These are phyloP conservation scores for Dascillus cervinus DNA, from an alignment of 2,888 invertebrate genomes.

Conservation along the genomic window DNA sequence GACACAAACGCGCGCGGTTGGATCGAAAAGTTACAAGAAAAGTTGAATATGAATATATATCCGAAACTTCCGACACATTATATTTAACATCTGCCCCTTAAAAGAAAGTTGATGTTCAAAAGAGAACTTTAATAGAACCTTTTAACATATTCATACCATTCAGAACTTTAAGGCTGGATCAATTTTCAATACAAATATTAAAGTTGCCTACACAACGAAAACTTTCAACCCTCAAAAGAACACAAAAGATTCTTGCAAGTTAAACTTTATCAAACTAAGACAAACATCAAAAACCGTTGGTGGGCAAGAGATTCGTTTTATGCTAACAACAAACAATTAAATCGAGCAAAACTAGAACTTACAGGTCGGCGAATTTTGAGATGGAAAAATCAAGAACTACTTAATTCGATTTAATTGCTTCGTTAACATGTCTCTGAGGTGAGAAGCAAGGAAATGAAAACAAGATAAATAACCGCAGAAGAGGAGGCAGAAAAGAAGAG, in stretches of 20 bases:
- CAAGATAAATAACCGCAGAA: no score
- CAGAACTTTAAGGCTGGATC: conserved; percentile 25
- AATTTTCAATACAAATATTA: conserved; percentile 28
- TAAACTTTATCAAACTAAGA: conserved; percentile 12
- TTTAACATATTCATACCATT: conserved; percentile 26
- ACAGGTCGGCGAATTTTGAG: no score
- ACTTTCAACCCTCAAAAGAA: conserved; percentile 13
- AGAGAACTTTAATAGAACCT: conserved; percentile 19
- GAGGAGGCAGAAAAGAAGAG: conserved; percentile 9
- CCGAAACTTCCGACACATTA: no score
- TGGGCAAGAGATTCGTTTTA: conserved; percentile 6
- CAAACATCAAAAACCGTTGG: conserved; percentile 9
- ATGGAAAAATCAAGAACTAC: no score
- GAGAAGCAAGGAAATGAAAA: no score
- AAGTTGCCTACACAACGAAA: conserved; percentile 22
- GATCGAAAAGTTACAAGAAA: no score
- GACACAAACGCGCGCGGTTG: no score
- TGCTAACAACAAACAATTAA: conserved; percentile 10
- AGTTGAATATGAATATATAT: no score
- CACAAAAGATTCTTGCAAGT: conserved; percentile 12
- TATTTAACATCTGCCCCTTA: no score
- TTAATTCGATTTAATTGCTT: no score
- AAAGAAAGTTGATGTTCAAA: conserved; percentile 12
- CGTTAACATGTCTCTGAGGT: no score
- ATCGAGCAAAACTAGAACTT: no score